These are phyloP conservation scores for Cantharis rufa DNA, from an alignment of 2,888 invertebrate species.

Conservation along the genomic window DNA sequence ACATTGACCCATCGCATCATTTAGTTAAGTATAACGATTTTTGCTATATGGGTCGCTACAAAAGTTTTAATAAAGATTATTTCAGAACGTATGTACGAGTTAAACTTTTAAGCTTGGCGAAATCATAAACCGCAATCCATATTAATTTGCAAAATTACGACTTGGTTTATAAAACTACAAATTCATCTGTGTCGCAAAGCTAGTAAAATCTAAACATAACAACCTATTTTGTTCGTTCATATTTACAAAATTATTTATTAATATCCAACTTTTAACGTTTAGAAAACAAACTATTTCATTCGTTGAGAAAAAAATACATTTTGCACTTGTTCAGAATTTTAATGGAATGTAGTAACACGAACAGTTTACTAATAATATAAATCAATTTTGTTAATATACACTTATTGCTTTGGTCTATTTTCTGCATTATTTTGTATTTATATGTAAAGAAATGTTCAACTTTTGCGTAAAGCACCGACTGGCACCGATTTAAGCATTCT, in stretches of 20 bases:
- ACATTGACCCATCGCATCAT: background rate
- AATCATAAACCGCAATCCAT: background rate
- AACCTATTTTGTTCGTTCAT: background rate
- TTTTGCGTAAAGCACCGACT: conserved; percentile 24
- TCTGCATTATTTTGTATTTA: conserved; percentile 28
- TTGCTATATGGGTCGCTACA: background rate
- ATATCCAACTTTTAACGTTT: background rate
- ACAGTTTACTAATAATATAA: conserved; percentile 14
- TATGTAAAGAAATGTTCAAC: conserved; percentile 17
- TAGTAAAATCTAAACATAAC: background rate
- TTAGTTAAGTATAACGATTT: background rate
- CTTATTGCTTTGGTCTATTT: conserved; percentile 13
- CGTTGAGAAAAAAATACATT: background rate
- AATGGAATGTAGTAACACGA: conserved; percentile 4
- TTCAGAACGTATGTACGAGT: background rate
- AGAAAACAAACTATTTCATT: background rate
- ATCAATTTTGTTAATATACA: conserved; percentile 16
- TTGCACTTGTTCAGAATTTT: background rate
- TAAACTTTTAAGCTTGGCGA: background rate
- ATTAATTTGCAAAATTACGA: background rate
- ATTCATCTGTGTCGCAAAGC: background rate
- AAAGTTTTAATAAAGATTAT: background rate
- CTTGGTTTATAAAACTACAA: background rate
- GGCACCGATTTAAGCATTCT: conserved; percentile 27
- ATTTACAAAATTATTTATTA: background rate